These are phyloP conservation scores for Baronia brevicornis DNA, from an alignment of 2,888 invertebrate species.

Conservation along the genomic window DNA sequence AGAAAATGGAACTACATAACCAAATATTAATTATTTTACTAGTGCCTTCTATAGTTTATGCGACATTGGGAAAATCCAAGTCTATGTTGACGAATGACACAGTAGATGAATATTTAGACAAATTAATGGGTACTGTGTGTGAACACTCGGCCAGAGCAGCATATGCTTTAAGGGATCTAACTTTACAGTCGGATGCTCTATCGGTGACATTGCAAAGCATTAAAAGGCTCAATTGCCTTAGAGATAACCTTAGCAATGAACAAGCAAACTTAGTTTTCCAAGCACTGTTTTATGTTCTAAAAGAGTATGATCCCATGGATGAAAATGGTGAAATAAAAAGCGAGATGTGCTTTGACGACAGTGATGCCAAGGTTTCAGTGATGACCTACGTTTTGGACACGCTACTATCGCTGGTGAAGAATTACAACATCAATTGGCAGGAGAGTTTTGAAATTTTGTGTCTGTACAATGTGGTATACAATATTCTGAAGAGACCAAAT, in stretches of 20 bases:
- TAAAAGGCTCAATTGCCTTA: constrained; percentile 73
- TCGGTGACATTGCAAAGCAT: constrained; percentile 69
- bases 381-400: constrained; percentile 81
- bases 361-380: constrained; percentile 54
- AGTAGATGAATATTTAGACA: constrained; percentile 76
- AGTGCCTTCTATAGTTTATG: constrained; percentile 74
- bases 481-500: constrained; percentile 51
- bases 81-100: constrained; percentile 51
- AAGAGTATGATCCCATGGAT: constrained; percentile 63
- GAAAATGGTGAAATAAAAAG: constrained; percentile 29
- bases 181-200: constrained; percentile 55
- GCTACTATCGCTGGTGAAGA: constrained; percentile 78
- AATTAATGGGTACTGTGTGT: constrained; percentile 77
- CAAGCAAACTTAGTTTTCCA: constrained; percentile 79
- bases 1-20: constrained; percentile 64
- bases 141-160: constrained; percentile 78
- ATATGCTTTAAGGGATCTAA: constrained; percentile 75
- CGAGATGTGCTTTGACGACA: constrained; percentile 36
- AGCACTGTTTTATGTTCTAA: constrained; percentile 76
- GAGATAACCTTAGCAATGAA: constrained; percentile 74
- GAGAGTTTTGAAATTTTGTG: constrained; percentile 86
- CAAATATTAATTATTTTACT: constrained; percentile 78
- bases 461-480: constrained; percentile 60
- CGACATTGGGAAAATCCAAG: constrained; percentile 29
- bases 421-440: constrained; percentile 84